phyloP scores from a whole-genome alignment of 2,888 invertebrate genomes.

The Uropetala carovei region DNA sequence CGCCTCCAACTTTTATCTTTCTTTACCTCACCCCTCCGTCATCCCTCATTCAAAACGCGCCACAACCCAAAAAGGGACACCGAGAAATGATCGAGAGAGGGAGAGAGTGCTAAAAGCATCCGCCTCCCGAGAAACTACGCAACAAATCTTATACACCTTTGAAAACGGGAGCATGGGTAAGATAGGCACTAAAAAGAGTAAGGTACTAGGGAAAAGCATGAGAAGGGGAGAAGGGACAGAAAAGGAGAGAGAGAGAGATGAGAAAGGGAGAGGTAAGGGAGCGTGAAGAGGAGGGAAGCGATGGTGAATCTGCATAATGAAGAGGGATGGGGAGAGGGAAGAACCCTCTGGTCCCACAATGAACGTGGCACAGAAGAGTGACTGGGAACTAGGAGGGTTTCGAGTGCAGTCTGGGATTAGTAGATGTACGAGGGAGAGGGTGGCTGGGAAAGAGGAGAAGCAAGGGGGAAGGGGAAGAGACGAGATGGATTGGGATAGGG shows the following conservation, averaged over 20 bases:
- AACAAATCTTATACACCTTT: neutral
- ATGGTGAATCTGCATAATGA: conserved; percentile 59
- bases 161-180: conserved; percentile 34
- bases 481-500: neutral
- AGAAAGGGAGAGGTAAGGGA: neutral
- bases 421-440: conserved; percentile 36
- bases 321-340: neutral
- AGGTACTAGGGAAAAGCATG: conserved; percentile 10
- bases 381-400: conserved; percentile 29
- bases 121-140: conserved; percentile 49
- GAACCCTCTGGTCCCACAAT: conserved; percentile 27
- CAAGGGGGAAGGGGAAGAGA: neutral
- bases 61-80: conserved; percentile 21
- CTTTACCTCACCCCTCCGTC: neutral
- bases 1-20: neutral
- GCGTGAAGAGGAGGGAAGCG: too few relatives aligned
- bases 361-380: conserved; percentile 52
- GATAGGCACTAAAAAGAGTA: neutral
- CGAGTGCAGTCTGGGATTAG: neutral
- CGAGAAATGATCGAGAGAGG: neutral
- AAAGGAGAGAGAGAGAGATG: conserved; percentile 1
- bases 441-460: neutral
- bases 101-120: neutral
- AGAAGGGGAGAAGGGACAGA: neutral
- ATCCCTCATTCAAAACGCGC: conserved; percentile 40